Percentiles rank a stretch among this genome's conserved stretches.
These are phyloP conservation scores for Rattus norvegicus DNA, from an alignment of 2,113 vertebrate species.

Conservation along the genomic window GRCr8 NC_086020.1:197315501-197316000, in stretches of 20 bases:
- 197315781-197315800: slow-evolving; percentile 25
- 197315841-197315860: not conserved
- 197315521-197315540: not conserved
- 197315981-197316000: slow-evolving; percentile 61
- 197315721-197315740: slow-evolving; percentile 25
- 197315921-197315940: not conserved
- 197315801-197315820: slow-evolving; percentile 17
- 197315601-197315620: not conserved
- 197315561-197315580: not conserved
- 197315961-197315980: slow-evolving; percentile 20
- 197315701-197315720: not conserved
- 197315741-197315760: slow-evolving; percentile 52
- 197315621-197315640: not conserved
- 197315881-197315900: not conserved
- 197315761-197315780: slow-evolving; percentile 44
- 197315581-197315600: not conserved
- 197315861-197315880: not conserved
- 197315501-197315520: not conserved
- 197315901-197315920: not conserved
- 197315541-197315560: not conserved
- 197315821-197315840: not conserved
- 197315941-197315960: not conserved
- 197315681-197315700: not conserved
- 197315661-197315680: not conserved
- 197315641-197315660: not conserved